Base-by-base conservation (phyloP, 1,140 invertebrate genomes). In the Drosophila bocqueti region DNA sequence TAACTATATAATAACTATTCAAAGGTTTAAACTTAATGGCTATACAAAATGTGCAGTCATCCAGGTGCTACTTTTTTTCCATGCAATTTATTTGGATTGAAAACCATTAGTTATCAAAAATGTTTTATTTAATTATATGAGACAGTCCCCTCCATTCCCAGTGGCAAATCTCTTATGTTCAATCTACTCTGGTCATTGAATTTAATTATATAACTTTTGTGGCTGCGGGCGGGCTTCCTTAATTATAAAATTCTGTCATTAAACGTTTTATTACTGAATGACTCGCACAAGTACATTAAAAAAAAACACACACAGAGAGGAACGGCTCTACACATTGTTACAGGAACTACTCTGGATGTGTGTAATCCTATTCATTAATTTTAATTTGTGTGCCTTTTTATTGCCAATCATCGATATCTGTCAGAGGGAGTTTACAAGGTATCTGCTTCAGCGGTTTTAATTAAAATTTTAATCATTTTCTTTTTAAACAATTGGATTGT, bases 401-500 rank as follows among this genome's bases (percentile, higher is more conserved):
- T 26, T 34, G 38, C 29, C 50, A 64, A 64, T 58, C 40, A 68
- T 72, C 18, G 31, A 50, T 29, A 31, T 31, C 7, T 60, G 66
- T 59, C 36, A 50, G 36, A 29, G 16, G 52, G 16, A 49, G 42
- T 2, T 26, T 63, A 58, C 24, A 57, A n/a, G 2, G 24, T 38
- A 38, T 38, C 31, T 42, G 38, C 10, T 46, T 36, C 31, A 60
- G 26, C 15, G 52, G 31, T 21, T n/a, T 18, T 43, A 11, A 8
- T 34, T 49, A 58, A 66, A 16, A 34, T 21, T 31, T 31, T 1
- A 15, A 47, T 16, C 2, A 24, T 15, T 24, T 55, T 15, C n/a
- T 5, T 38, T 68, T 34, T 3, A 3, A 52, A 60, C 69, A 73
- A 73, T 73, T 52, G n/a, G 42, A 60, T 60, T 73, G 54, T 73